Percentiles rank a stretch among this genome's conserved stretches.
Conservation (phyloP, 92 coral and sea anemone species). For the Muricea muricata region DNA sequence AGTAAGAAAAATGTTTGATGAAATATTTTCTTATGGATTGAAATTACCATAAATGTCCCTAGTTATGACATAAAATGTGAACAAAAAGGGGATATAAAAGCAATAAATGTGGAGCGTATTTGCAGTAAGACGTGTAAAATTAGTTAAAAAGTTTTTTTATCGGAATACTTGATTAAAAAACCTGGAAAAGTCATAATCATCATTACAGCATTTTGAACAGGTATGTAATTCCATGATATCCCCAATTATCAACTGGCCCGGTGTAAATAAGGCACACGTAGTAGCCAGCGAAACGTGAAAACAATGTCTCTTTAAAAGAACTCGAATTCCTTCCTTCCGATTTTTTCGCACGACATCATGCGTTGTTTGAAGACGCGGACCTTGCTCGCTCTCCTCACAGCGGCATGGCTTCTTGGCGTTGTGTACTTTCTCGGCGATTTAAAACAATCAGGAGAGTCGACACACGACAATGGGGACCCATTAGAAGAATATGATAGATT, state of each 20-base stretch:
- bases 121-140: too few species aligned
- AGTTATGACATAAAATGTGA: too few species aligned
- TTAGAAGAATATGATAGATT: slow-evolving; percentile 16
- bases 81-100: too few species aligned
- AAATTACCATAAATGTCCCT: too few species aligned
- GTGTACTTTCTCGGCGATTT: slow-evolving; percentile 72
- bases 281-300: neutral
- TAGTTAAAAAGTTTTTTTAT: too few species aligned
- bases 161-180: neutral
- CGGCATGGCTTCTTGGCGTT: slow-evolving; percentile 89
- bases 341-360: neutral
- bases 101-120: too few species aligned
- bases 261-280: slow-evolving; percentile 13
- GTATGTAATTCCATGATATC: neutral
- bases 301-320: neutral
- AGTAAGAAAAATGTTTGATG: too few species aligned
- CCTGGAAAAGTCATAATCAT: neutral
- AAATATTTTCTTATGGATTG: too few species aligned
- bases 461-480: neutral
- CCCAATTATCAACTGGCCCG: neutral
- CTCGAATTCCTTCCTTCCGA: neutral
- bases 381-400: slow-evolving; percentile 27
- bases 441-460: neutral
- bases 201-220: too few species aligned
- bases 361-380: slow-evolving; percentile 44